A percentile compares a stretch with the other conserved stretches of the same genome.
Evolutionary conservation across 2,113 vertebrate species (phyloP).

Genomic region (Istiophorus platypterus): DNA sequence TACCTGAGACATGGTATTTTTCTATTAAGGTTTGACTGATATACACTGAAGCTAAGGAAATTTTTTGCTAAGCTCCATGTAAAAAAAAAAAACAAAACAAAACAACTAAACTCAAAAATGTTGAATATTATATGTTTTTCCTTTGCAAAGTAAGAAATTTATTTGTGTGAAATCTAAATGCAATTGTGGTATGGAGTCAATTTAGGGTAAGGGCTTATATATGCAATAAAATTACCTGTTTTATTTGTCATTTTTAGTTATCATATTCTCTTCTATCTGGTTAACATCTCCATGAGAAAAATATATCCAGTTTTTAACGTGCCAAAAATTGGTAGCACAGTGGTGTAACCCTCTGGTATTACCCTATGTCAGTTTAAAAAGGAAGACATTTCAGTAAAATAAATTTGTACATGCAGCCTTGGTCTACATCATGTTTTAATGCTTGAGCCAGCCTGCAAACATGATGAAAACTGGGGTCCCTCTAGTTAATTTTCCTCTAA

Average conservation of each 20-base stretch:
- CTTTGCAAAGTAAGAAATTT: background rate
- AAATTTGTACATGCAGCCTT: background rate
- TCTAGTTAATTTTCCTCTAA: constrained; percentile 8
- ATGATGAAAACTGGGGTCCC: constrained; percentile 3
- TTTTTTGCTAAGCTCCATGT: background rate
- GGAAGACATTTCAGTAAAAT: background rate
- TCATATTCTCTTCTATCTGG: too few relatives aligned
- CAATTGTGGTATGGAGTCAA: background rate
- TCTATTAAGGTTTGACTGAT: background rate
- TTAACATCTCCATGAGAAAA: too few relatives aligned
- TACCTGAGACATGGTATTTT: background rate
- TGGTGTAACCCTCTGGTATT: background rate
- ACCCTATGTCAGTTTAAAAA: background rate
- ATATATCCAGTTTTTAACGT: background rate
- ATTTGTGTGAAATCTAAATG: background rate
- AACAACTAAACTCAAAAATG: too few relatives aligned
- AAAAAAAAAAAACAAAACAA: too few relatives aligned
- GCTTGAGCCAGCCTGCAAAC: background rate
- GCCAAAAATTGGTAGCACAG: background rate
- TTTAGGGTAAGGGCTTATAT: too few relatives aligned
- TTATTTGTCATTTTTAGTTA: too few relatives aligned
- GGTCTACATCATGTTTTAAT: constrained; percentile 3
- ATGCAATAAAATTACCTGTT: too few relatives aligned
- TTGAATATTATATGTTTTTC: too few relatives aligned
- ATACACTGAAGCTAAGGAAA: background rate